Conservation (phyloP, 2,113 vertebrate species). For the Calcarius ornatus region DNA sequence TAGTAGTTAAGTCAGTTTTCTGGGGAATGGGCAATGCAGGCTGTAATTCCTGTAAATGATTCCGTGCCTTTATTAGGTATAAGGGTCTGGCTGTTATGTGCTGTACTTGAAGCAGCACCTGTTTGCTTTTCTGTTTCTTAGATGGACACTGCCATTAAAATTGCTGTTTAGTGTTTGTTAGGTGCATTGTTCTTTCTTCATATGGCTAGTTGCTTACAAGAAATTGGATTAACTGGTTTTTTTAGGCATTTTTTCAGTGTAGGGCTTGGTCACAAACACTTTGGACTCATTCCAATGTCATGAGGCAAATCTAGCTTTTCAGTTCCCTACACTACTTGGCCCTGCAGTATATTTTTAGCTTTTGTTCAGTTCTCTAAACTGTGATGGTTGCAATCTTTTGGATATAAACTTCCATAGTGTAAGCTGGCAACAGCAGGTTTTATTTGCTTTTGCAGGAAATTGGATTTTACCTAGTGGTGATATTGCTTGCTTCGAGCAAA, state of each 20-base stretch:
- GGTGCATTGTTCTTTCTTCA: not conserved
- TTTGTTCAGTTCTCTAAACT: not conserved
- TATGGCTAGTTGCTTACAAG: not conserved
- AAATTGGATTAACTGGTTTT: not conserved
- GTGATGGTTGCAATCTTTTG: fast-evolving
- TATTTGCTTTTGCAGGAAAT: not conserved
- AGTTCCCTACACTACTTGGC: not conserved
- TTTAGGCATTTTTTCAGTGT: not conserved
- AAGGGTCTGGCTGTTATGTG: not conserved
- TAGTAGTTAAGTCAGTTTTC: not conserved
- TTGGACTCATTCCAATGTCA: not conserved
- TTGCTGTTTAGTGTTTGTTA: not conserved
- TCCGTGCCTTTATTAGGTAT: not conserved
- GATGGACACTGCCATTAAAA: not conserved
- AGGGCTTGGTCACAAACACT: not conserved
- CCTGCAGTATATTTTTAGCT: not conserved
- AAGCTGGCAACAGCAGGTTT: not conserved
- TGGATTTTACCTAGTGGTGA: not conserved
- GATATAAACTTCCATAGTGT: not conserved
- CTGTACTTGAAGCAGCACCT: not conserved
- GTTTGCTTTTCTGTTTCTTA: not conserved
- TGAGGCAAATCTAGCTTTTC: not conserved
- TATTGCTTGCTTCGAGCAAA: not conserved
- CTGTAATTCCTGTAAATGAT: not conserved
- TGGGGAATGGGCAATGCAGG: not conserved